Percentiles rank a stretch among this genome's conserved stretches.
Evolutionary conservation across 2,113 vertebrate species (phyloP).

Genomic region (Forbesichthys agassizii): DNA sequence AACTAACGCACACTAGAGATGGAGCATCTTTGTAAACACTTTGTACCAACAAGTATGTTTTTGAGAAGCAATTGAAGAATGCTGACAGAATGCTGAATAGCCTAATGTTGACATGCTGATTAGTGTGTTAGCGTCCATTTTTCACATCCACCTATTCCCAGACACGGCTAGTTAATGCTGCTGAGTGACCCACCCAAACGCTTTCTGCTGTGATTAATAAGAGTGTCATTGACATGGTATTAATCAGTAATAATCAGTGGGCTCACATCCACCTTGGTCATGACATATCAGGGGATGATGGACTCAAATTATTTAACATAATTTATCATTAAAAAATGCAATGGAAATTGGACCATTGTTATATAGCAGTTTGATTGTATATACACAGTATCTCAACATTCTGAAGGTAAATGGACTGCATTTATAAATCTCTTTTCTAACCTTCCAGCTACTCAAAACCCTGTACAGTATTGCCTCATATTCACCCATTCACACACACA

Average conservation of each 20-base stretch:
- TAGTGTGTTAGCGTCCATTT: not conserved
- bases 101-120: not conserved
- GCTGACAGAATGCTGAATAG: not conserved
- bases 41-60: too few relatives aligned
- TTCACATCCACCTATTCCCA: slow-evolving; percentile 20
- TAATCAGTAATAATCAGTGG: not conserved
- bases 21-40: too few relatives aligned
- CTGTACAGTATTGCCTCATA: too few relatives aligned
- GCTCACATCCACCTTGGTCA: not conserved
- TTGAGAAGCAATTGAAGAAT: too few relatives aligned
- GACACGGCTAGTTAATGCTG: not conserved
- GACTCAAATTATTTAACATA: not conserved
- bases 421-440: too few relatives aligned
- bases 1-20: too few relatives aligned
- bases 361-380: not conserved
- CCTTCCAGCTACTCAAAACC: too few relatives aligned
- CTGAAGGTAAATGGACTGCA: too few relatives aligned
- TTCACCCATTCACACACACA: too few relatives aligned
- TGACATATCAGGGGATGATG: not conserved
- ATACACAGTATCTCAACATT: too few relatives aligned
- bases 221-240: slow-evolving; percentile 4
- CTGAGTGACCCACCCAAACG: not conserved
- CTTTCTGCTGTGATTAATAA: slow-evolving; percentile 28
- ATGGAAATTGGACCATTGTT: not conserved
- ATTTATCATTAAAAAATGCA: not conserved